phyloP scores from a whole-genome alignment of 2,113 vertebrate genomes.

The Thinocorus orbignyianus region DNA sequence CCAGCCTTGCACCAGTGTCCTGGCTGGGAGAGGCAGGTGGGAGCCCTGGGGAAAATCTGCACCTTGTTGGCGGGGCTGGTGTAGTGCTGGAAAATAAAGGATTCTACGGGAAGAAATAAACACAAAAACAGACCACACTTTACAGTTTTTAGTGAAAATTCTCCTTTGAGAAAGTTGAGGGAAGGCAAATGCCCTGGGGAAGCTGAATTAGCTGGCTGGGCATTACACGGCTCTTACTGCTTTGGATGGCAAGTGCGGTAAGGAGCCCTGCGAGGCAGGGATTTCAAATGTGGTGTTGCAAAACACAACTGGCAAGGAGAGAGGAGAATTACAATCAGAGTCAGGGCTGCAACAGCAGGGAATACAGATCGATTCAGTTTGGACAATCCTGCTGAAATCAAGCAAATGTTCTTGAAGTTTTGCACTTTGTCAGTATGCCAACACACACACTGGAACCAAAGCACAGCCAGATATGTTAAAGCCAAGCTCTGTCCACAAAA shows the following conservation, averaged over 20 bases:
- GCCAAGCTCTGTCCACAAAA: neutral
- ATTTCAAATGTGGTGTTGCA: neutral
- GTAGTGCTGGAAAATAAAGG: neutral
- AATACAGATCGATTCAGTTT: neutral
- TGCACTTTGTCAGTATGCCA: constrained; percentile 22
- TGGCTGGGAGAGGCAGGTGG: neutral
- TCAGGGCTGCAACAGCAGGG: neutral
- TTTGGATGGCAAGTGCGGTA: accelerated
- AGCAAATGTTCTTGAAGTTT: neutral
- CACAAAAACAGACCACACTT: neutral
- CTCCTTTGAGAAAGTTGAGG: neutral
- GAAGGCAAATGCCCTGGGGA: neutral
- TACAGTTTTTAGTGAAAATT: neutral
- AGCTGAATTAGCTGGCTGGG: neutral
- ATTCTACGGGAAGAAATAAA: neutral
- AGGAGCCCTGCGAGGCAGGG: neutral
- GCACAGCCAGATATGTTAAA: neutral
- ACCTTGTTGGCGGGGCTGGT: neutral
- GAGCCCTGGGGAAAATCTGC: accelerated
- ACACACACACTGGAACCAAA: constrained; percentile 47
- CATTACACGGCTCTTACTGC: neutral
- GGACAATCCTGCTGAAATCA: constrained; percentile 1
- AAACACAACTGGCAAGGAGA: neutral
- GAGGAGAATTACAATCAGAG: neutral
- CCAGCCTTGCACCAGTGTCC: neutral